Evolutionary conservation across 2,888 invertebrate species (phyloP), one percentile per base, ranked within the genome.

Genomic region (Tenthredo distinguenda): DNA sequence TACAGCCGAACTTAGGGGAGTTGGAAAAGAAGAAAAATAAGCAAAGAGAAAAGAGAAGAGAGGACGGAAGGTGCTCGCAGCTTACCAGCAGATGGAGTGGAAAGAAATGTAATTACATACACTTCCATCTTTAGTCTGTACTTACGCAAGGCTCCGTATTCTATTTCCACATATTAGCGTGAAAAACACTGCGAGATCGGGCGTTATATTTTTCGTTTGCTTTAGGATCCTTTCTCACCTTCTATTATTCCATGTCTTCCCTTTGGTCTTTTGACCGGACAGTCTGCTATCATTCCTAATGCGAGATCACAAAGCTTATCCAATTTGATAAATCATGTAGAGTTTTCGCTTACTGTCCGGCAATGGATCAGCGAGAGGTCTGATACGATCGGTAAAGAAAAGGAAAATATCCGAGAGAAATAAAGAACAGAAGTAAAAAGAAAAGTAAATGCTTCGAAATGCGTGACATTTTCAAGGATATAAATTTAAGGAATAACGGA

Each of bases 61-160:
- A 55, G 31, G 82, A 83, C 47, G 26, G n/a, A 37, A 47, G 34
- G 68, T 58, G 77, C 77, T 72, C 82, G 26, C 26, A 82, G 87
- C 65, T 87, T 71, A 85, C 86, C 82, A 84, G 85, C 87, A 85
- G 87, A 86, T 88, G 86, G 86, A 87, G 87, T 85, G 86, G 89
- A 90, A 89, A 89, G 90, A 89, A 88, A 89, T 85, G 90, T 89
- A 90, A 90, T 90, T 90, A 90, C 87, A 89, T 90, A 89, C 88
- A 88, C 88, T 87, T 72, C 84, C 86, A 88, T 86, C 87, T 89
- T 88, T 89, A 87, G 85, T 74, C 76, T 87, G 81, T 62, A 50
- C 58, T 81, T 40, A 50, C 62, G 81, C 37, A 40, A 81, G 81
- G 26, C 31, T 62, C 15, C 55, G 26, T 62, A 40, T 62, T 62